phyloP scores from a whole-genome alignment of 2,113 vertebrate species.

The Epinephelus fuscoguttatus region DNA sequence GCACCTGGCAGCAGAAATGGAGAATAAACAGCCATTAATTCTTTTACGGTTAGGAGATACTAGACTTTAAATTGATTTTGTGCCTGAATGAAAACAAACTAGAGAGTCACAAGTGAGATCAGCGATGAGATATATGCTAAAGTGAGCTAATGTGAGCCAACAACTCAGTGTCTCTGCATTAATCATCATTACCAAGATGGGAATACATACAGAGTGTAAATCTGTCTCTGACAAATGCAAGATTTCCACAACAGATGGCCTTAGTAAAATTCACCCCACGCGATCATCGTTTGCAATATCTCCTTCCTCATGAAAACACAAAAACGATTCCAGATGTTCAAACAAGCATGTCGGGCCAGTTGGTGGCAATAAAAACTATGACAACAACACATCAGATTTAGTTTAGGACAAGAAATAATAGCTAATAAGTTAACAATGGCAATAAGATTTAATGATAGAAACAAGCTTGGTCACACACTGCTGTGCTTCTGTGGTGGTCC shows the following conservation, averaged over 20 bases:
- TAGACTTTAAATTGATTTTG: conserved; percentile 9
- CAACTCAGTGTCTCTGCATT: conserved; percentile 3
- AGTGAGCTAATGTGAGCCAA: conserved; percentile 7
- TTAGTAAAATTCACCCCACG: too few relatives aligned
- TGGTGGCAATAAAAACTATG: too few relatives aligned
- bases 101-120: neutral
- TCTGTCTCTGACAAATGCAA: neutral
- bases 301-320: too few relatives aligned
- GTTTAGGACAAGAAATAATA: too few relatives aligned
- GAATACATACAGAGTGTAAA: neutral
- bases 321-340: too few relatives aligned
- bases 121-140: neutral
- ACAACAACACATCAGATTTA: too few relatives aligned
- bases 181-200: conserved; percentile 19
- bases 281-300: too few relatives aligned
- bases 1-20: conserved; percentile 12
- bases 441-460: too few relatives aligned
- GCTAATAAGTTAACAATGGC: too few relatives aligned
- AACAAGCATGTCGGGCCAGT: too few relatives aligned
- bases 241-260: neutral
- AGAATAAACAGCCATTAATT: conserved; percentile 26
- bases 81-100: conserved; percentile 22
- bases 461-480: too few relatives aligned
- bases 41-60: neutral
- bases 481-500: too few relatives aligned